These are phyloP conservation scores for Gibbula magus DNA, from an alignment of 2,888 invertebrate genomes.

Conservation along the genomic window DNA sequence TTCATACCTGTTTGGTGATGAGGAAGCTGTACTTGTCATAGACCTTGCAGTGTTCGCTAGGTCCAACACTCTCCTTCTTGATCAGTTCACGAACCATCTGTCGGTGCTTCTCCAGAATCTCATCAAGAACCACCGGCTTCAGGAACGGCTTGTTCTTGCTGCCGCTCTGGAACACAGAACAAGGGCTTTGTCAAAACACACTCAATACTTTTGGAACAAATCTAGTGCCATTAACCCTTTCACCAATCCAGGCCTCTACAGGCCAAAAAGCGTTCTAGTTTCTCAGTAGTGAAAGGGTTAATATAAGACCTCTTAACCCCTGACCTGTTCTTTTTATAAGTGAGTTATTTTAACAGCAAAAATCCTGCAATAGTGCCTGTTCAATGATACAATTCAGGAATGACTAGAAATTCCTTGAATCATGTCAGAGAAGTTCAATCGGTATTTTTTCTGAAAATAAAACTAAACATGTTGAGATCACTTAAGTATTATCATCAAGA, in stretches of 20 bases:
- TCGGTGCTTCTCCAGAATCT: constrained; percentile 82
- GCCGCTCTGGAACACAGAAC: constrained; percentile 54
- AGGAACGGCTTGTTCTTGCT: constrained; percentile 69
- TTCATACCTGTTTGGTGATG: constrained; percentile 72
- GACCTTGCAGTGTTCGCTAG: constrained; percentile 71
- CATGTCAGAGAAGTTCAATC: no score
- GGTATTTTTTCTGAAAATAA: no score
- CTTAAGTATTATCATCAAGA: no score
- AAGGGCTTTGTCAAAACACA: background rate
- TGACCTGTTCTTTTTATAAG: background rate
- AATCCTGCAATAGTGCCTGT: background rate
- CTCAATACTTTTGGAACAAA: background rate
- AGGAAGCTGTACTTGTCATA: constrained; percentile 83
- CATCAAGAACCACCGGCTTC: constrained; percentile 86
- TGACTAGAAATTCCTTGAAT: no score
- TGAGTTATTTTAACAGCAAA: background rate
- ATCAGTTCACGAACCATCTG: constrained; percentile 78
- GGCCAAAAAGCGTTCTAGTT: background rate
- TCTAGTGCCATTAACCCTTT: no score
- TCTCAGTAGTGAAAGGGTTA: background rate
- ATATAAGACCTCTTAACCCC: background rate
- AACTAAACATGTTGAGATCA: no score
- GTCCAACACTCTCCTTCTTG: constrained; percentile 69
- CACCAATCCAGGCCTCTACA: no score
- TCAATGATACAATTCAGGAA: no score